Evolutionary conservation across 2,888 invertebrate genomes (phyloP).

Genomic region (Campaea margaritaria): DNA sequence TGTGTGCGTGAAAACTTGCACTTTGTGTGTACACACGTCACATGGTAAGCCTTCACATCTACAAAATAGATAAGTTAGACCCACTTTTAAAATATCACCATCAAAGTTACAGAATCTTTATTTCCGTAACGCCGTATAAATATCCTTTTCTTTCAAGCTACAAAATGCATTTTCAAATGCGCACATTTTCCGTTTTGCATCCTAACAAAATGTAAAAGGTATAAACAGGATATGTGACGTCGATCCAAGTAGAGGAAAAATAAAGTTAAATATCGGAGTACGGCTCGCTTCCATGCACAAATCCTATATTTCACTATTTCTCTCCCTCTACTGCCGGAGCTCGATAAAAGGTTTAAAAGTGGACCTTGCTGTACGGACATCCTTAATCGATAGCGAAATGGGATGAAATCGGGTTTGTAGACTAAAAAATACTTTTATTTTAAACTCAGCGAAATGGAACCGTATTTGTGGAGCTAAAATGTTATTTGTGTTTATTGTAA

Average conservation of each 20-base stretch:
- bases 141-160: not conserved
- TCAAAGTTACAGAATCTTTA: no score
- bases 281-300: constrained; percentile 16
- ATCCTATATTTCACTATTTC: constrained; percentile 54
- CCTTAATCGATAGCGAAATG: constrained; percentile 40
- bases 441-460: not conserved
- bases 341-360: constrained; percentile 74
- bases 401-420: constrained; percentile 16
- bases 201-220: constrained; percentile 3
- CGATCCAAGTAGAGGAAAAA: constrained; percentile 34
- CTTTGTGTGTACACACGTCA: no score
- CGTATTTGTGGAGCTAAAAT: constrained; percentile 2
- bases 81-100: no score
- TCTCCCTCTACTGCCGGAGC: constrained; percentile 51
- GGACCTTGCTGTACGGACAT: constrained; percentile 50
- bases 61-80: no score
- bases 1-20: no score
- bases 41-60: no score
- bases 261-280: constrained; percentile 35
- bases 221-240: constrained; percentile 6
- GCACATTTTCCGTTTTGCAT: not conserved
- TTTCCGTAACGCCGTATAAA: no score
- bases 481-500: not conserved
- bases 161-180: not conserved
- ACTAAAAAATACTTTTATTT: constrained; percentile 14